Conservation (phyloP, 2,888 invertebrate genomes). For the Bombylius discolor region DNA sequence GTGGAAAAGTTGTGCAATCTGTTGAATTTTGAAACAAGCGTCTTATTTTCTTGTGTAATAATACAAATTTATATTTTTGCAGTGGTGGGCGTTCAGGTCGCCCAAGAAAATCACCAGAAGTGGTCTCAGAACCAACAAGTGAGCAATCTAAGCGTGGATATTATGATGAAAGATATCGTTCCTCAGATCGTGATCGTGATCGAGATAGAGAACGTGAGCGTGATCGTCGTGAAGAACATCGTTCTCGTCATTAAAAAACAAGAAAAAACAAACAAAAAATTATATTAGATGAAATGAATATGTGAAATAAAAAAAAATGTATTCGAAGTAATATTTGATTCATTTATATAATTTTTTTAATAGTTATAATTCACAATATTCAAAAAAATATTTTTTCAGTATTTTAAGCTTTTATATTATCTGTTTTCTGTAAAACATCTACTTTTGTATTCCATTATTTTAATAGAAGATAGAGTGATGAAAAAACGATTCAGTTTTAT, state of each 20-base stretch:
- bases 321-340: too few species aligned
- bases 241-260: conserved; percentile 48
- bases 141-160: conserved; percentile 45
- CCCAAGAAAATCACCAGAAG: conserved; percentile 42
- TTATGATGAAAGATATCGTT: conserved; percentile 77
- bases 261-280: not conserved
- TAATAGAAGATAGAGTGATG: too few species aligned
- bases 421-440: too few species aligned
- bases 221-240: conserved; percentile 54
- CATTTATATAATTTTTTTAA: too few species aligned
- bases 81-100: conserved; percentile 40
- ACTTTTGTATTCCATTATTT: too few species aligned
- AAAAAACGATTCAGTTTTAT: too few species aligned
- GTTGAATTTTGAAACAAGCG: too few species aligned
- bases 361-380: too few species aligned
- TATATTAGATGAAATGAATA: not conserved
- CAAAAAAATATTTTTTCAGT: too few species aligned
- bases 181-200: conserved; percentile 53
- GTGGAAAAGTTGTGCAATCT: too few species aligned
- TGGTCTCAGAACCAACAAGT: conserved; percentile 35
- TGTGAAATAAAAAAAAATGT: too few species aligned
- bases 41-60: not conserved
- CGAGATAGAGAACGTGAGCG: conserved; percentile 52
- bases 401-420: too few species aligned
- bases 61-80: conserved; percentile 17